Evolutionary conservation across 1,140 invertebrate genomes (phyloP).

Genomic region (Anastrepha obliqua): DNA sequence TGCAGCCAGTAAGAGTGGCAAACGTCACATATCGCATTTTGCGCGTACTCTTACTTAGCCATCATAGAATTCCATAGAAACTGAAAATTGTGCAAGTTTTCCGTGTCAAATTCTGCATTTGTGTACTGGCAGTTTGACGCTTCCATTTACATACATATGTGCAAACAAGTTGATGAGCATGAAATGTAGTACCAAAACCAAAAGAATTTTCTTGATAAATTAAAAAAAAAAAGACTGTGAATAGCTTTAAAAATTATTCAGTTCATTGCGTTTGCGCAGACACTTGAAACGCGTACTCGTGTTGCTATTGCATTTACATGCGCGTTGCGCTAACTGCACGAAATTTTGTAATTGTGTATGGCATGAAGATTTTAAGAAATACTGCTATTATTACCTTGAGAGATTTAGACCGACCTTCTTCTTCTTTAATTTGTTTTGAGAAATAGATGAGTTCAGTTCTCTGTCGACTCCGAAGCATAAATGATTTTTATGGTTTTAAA

Average conservation of each 20-base stretch:
- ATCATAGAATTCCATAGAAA: constrained; percentile 34
- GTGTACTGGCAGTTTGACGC: background rate
- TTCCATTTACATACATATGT: constrained; percentile 21
- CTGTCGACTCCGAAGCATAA: too few relatives aligned
- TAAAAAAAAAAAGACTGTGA: too few relatives aligned
- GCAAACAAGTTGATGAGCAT: background rate
- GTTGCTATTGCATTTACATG: background rate
- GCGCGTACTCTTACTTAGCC: constrained; percentile 11
- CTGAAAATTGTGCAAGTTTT: constrained; percentile 35
- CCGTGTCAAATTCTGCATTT: constrained; percentile 22
- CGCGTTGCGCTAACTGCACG: background rate
- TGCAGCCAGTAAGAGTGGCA: constrained; percentile 4
- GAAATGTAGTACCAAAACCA: background rate
- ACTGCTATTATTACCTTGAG: too few relatives aligned
- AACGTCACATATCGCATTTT: background rate
- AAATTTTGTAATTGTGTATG: background rate
- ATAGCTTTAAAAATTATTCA: too few relatives aligned
- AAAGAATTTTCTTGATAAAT: background rate
- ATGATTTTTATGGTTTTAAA: too few relatives aligned
- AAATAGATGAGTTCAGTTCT: too few relatives aligned
- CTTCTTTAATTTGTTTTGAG: too few relatives aligned
- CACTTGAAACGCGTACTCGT: background rate
- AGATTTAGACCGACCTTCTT: too few relatives aligned
- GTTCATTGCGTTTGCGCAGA: background rate
- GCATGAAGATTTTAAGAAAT: too few relatives aligned